These are phyloP conservation scores for Adelognathus sp. DNA, from an alignment of 2,888 invertebrate genomes.

Conservation along the genomic window DNA sequence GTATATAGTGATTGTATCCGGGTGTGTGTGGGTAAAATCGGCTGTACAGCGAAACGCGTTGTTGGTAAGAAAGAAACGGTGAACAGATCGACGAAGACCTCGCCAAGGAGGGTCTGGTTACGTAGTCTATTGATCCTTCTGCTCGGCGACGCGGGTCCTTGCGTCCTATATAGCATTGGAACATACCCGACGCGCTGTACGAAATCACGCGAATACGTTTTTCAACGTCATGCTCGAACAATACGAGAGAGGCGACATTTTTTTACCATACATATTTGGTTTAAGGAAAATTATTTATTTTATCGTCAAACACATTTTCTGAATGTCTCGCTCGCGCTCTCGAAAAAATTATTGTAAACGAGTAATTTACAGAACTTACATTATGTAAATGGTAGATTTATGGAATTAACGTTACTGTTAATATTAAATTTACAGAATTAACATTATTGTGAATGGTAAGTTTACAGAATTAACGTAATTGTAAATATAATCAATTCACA, in stretches of 20 bases:
- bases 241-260: too few relatives aligned
- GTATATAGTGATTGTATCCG: background rate
- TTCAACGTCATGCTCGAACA: background rate
- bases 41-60: background rate
- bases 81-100: conserved; percentile 50
- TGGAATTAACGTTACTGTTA: too few relatives aligned
- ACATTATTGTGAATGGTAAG: too few relatives aligned
- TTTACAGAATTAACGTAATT: too few relatives aligned
- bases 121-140: conserved; percentile 70
- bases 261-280: too few relatives aligned
- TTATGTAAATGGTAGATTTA: too few relatives aligned
- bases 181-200: background rate
- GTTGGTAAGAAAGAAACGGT: background rate
- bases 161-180: conserved; percentile 25
- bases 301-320: too few relatives aligned
- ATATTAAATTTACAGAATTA: too few relatives aligned
- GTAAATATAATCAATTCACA: too few relatives aligned
- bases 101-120: conserved; percentile 66
- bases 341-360: too few relatives aligned
- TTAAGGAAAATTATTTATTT: background rate
- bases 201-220: background rate
- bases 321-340: too few relatives aligned
- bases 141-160: conserved; percentile 51
- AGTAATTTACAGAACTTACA: too few relatives aligned
- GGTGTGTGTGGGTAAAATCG: background rate